phyloP scores from a whole-genome alignment of 2,797 vertebrate genomes.

The Rhincodon typus region DNA sequence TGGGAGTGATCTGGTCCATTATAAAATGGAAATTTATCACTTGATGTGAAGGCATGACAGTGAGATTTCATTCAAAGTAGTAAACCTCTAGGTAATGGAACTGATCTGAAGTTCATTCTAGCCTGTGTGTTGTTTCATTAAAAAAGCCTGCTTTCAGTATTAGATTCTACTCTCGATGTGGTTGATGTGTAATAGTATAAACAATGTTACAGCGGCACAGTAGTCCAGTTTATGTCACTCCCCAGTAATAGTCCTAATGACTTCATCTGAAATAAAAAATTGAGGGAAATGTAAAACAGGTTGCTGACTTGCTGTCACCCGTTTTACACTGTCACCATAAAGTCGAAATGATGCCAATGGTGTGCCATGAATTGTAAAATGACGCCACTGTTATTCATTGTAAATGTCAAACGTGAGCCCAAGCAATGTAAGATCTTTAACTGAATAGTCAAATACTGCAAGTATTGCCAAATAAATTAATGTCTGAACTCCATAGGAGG shows the following conservation, averaged over 20 bases:
- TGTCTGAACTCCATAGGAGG: not conserved
- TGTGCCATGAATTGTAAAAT: not conserved
- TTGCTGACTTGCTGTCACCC: not conserved
- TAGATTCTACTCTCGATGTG: not conserved
- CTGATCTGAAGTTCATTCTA: not conserved
- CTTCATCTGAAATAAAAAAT: not conserved
- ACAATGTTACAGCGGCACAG: not conserved
- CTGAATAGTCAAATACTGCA: not conserved
- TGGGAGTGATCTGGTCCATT: not conserved
- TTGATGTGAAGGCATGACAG: not conserved
- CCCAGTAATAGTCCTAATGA: too few relatives aligned
- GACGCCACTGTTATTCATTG: not conserved
- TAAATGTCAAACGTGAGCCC: not conserved
- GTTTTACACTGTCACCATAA: not conserved
- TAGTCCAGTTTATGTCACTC: not conserved
- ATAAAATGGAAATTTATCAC: not conserved
- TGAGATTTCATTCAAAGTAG: not conserved
- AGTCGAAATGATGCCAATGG: not conserved
- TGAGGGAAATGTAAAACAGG: not conserved
- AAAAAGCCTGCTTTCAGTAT: not conserved
- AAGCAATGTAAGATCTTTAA: not conserved
- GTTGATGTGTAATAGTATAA: not conserved
- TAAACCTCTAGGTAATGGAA: not conserved
- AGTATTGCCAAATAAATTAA: not conserved
- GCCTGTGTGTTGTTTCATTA: not conserved